These are phyloP conservation scores for Lophotis ruficrista DNA, from an alignment of 2,113 vertebrate genomes.

Conservation along the genomic window DNA sequence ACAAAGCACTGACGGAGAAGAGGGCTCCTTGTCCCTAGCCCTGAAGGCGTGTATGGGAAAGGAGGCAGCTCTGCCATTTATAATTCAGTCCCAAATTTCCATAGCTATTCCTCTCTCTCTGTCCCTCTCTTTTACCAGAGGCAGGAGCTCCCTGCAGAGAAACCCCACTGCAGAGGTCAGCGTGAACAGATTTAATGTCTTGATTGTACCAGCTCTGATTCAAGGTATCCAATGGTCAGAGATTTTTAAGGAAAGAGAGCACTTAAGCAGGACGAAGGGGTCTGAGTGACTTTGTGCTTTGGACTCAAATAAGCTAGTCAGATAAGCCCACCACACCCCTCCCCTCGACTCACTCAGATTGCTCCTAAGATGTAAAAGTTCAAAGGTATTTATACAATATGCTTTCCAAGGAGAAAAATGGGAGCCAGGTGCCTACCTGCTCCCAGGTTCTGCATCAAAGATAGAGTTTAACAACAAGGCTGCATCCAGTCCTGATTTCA, in stretches of 20 bases:
- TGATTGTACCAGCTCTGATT: neutral
- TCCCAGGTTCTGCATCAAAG: neutral
- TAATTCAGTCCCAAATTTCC: slow-evolving; percentile 21
- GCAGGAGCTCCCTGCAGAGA: neutral
- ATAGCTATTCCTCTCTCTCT: neutral
- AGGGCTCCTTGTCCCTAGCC: neutral
- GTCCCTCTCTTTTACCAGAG: neutral
- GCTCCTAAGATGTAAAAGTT: neutral
- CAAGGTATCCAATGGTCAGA: neutral
- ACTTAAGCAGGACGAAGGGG: neutral
- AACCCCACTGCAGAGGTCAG: neutral
- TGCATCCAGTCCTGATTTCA: neutral
- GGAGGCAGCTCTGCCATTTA: neutral
- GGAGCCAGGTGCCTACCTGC: neutral
- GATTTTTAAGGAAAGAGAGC: neutral
- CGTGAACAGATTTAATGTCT: neutral
- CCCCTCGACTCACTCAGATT: neutral
- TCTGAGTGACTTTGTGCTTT: neutral
- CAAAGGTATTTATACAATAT: neutral
- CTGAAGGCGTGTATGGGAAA: neutral
- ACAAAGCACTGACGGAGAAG: slow-evolving; percentile 9
- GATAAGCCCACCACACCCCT: neutral
- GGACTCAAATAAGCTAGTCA: neutral
- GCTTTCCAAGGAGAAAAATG: neutral
- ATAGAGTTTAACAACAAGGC: neutral